Conservation (phyloP, 2,113 vertebrate species). For the Myotis davidii region DNA sequence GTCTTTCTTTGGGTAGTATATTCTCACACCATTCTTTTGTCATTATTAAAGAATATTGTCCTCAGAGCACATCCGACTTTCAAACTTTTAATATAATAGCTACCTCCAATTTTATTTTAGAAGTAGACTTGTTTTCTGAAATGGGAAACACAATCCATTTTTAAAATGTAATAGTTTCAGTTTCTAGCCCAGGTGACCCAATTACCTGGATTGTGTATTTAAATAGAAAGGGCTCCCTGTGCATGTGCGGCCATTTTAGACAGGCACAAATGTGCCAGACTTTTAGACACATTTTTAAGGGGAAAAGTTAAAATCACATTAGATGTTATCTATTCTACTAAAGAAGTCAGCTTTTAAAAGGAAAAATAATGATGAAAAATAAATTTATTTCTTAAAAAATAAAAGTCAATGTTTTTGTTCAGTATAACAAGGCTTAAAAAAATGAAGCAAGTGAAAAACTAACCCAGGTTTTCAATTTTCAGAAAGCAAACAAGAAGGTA, state of each 20-base stretch:
- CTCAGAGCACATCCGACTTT: not conserved
- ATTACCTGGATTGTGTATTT: constrained; percentile 37
- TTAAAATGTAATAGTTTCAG: constrained; percentile 14
- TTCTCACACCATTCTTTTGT: constrained; percentile 47
- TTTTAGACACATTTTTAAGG: constrained; percentile 7
- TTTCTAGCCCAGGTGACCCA: constrained; percentile 9
- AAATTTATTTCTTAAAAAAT: not conserved
- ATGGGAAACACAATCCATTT: not conserved
- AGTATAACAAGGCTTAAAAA: constrained; percentile 14
- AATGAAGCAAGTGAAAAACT: constrained; percentile 65
- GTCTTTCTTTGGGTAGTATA: not conserved
- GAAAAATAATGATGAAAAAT: constrained; percentile 42
- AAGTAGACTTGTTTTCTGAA: constrained; percentile 28
- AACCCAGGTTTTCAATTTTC: constrained; percentile 69
- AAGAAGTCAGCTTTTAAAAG: not conserved
- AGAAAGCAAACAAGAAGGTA: constrained; percentile 51
- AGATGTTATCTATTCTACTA: not conserved
- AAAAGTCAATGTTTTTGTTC: constrained; percentile 14
- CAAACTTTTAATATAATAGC: constrained; percentile 13
- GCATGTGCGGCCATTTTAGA: not conserved
- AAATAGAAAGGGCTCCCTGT: not conserved
- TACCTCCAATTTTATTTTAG: constrained; percentile 46
- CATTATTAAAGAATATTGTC: constrained; percentile 49
- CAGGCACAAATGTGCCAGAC: not conserved
- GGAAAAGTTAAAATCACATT: not conserved